These are phyloP conservation scores for Trissoscelio sp. DNA, from an alignment of 2,888 invertebrate species.

Conservation along the genomic window DNA sequence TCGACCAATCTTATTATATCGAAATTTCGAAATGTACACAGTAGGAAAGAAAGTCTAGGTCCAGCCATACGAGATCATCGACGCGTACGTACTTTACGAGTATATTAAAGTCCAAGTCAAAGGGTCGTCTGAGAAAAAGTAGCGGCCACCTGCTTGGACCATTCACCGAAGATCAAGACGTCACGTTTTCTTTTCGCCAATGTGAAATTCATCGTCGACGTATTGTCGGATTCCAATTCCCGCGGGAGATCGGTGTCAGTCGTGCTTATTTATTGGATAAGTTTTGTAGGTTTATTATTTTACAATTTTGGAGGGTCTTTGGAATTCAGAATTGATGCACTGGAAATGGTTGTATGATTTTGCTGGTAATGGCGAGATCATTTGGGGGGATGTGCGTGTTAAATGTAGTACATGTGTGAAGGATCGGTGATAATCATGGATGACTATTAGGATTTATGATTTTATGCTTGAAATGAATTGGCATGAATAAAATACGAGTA, in stretches of 20 bases:
- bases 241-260: slow-evolving; percentile 27
- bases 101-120: slow-evolving; percentile 50
- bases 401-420: not conserved
- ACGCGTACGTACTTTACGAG: slow-evolving; percentile 60
- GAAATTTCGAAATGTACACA: slow-evolving; percentile 32
- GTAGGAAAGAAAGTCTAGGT: slow-evolving; percentile 32
- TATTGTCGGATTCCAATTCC: slow-evolving; percentile 28
- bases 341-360: not conserved
- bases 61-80: slow-evolving; percentile 48
- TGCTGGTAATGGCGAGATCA: not conserved
- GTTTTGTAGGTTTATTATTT: slow-evolving; percentile 48
- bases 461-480: no score
- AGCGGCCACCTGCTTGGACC: slow-evolving; percentile 51
- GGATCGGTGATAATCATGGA: no score
- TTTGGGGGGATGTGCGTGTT: not conserved
- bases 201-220: slow-evolving; percentile 44
- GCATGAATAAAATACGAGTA: no score
- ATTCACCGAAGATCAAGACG: slow-evolving; percentile 47
- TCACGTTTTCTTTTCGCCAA: slow-evolving; percentile 27
- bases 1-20: slow-evolving; percentile 76
- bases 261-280: slow-evolving; percentile 43
- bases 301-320: slow-evolving; percentile 41
- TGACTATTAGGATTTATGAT: no score
- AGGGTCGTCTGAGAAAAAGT: slow-evolving; percentile 49
- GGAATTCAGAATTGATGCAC: not conserved